Evolutionary conservation across 2,888 invertebrate genomes (phyloP).

Genomic region (Celastrina argiolus): DNA sequence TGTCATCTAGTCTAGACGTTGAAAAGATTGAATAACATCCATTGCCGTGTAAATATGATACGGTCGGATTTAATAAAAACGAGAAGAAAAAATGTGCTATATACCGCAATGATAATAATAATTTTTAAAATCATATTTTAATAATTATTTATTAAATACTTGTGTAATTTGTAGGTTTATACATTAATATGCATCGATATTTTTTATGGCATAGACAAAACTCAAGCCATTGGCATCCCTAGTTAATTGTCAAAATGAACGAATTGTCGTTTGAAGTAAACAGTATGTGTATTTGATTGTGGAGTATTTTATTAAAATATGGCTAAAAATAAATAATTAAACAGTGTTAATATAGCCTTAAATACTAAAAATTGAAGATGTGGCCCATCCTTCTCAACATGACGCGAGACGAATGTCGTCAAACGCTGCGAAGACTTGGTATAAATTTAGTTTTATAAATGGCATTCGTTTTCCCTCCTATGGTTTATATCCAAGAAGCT

Average conservation of each 20-base stretch:
- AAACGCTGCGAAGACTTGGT: conserved; percentile 92
- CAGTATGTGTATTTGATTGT: conserved; percentile 78
- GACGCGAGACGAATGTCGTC: conserved; percentile 92
- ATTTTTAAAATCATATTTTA: too few species aligned
- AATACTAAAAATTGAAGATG: conserved; percentile 59
- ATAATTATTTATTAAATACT: too few species aligned
- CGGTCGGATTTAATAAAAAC: too few species aligned
- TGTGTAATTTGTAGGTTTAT: too few species aligned
- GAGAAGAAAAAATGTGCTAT: too few species aligned
- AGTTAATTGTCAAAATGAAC: conserved; percentile 72
- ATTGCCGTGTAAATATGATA: too few species aligned
- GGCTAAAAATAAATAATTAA: conserved; percentile 62
- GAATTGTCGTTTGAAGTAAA: conserved; percentile 79
- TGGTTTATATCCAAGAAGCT: conserved; percentile 58
- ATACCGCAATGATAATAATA: too few species aligned
- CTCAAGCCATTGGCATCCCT: conserved; percentile 50
- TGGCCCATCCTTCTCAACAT: conserved; percentile 87
- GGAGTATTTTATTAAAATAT: conserved; percentile 68
- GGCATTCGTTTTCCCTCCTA: conserved; percentile 77
- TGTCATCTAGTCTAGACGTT: too few species aligned
- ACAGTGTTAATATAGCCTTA: conserved; percentile 51
- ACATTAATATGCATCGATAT: conserved; percentile 2
- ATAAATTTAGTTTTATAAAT: conserved; percentile 73
- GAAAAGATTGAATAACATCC: too few species aligned
- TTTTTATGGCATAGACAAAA: conserved; percentile 52